Percentiles rank a stretch among this genome's conserved stretches.
phyloP scores from a whole-genome alignment of 2,113 vertebrate genomes.

The Xenopus borealis region DNA sequence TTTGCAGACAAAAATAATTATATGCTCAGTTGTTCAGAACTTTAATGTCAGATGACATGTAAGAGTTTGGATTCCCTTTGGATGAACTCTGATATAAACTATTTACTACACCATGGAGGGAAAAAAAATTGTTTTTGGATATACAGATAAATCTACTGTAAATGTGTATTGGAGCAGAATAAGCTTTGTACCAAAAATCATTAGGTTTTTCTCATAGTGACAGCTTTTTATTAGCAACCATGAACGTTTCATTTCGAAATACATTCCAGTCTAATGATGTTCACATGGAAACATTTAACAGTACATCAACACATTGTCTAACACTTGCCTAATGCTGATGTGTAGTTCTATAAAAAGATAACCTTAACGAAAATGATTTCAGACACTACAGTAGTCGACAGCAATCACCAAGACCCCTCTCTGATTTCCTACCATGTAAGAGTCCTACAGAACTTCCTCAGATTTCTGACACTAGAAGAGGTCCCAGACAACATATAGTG shows the following conservation, averaged over 20 bases:
- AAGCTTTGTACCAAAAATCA: conserved; percentile 7
- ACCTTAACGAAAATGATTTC: conserved; percentile 27
- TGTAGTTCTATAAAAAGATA: conserved; percentile 49
- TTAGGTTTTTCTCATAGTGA: conserved; percentile 22
- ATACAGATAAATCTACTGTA: too few species aligned
- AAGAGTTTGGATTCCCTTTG: too few species aligned
- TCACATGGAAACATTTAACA: conserved; percentile 32
- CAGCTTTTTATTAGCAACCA: conserved; percentile 33
- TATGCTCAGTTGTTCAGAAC: too few species aligned
- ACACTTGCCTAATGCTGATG: conserved; percentile 54
- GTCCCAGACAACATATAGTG: too few species aligned
- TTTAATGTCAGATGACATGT: too few species aligned
- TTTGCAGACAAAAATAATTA: too few species aligned
- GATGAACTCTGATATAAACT: too few species aligned
- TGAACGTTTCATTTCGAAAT: conserved; percentile 12
- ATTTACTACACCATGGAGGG: too few species aligned
- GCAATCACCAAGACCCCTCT: not conserved
- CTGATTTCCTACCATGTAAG: not conserved
- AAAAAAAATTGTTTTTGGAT: too few species aligned
- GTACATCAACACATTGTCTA: conserved; percentile 44
- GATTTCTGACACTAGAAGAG: not conserved
- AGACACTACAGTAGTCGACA: not conserved
- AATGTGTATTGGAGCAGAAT: not conserved
- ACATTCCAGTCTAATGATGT: conserved; percentile 42
- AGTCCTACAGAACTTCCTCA: not conserved